Percentiles rank a stretch among this genome's conserved stretches.
Evolutionary conservation across 2,113 vertebrate species (phyloP).

Genomic region (Nyctereutes procyonoides): DNA sequence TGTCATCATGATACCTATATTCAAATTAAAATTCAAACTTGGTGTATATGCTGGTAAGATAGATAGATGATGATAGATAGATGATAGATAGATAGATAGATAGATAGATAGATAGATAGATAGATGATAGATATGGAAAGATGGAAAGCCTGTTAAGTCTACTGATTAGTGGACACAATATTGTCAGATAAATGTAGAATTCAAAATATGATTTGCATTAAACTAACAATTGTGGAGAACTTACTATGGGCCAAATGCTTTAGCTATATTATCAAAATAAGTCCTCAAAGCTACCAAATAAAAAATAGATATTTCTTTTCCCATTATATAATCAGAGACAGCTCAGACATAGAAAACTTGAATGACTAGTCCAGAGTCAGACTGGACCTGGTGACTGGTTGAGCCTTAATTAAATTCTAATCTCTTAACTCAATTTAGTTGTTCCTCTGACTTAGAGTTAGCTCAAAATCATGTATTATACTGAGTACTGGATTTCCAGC

Average conservation of each 20-base stretch:
- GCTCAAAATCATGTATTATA: not conserved
- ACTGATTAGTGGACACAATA: not conserved
- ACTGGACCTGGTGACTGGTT: not conserved
- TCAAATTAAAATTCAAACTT: constrained; percentile 38
- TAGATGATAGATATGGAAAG: not conserved
- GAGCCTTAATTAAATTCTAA: not conserved
- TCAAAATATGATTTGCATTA: constrained; percentile 24
- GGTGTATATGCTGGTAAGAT: not conserved
- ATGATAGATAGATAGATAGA: not conserved
- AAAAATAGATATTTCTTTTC: not conserved
- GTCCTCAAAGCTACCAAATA: not conserved
- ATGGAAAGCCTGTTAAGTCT: not conserved
- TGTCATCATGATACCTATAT: not conserved
- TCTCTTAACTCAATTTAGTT: not conserved
- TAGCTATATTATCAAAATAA: not conserved
- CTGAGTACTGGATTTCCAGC: not conserved
- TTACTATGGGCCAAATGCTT: not conserved
- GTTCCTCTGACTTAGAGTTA: not conserved
- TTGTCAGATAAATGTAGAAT: not conserved
- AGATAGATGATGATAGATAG: no score
- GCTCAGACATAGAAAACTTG: not conserved
- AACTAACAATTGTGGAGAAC: not conserved
- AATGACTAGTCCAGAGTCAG: not conserved
- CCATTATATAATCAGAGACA: constrained; percentile 5
- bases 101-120: no score